Base-by-base conservation (phyloP, 2,797 vertebrate genomes). In the Harpagifer antarcticus region DNA sequence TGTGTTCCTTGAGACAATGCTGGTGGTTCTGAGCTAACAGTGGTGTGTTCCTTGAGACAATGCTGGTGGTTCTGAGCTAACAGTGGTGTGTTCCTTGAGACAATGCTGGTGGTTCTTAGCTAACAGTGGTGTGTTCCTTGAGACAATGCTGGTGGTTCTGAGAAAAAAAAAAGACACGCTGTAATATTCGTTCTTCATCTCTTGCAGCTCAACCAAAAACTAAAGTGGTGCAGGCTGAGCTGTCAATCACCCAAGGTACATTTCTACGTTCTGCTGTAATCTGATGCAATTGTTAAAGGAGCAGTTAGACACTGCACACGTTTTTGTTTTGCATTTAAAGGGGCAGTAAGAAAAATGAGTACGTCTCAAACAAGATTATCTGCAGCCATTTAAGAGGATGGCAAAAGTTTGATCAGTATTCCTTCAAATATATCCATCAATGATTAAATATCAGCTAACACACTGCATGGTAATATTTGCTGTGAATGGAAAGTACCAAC, bases 161-260 rank as follows among this genome's bases (percentile, higher is more conserved):
- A 19, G 13, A n/a, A n/a, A n/a, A n/a, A n/a, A n/a, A n/a, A 19
- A 3, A 63, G n/a, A 1, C 3, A 15, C 2, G 13, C 57, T 55
- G 5, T 64, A 45, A 83, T 60, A 31, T 57, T 56, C 6, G 0
- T 58, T 68, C 14, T 68, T 63, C 6, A n/a, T 16, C n/a, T 73
- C 37, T 79, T 82, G 9, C 45, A 89, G 88, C 42, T 42, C 61
- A 8, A 54, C 2, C 54, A 27, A 72, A 82, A 62, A 20, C 13
- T 23, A 67, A 60, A 56, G 55, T 33, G 37, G 12, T 12, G 8
- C 50, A 54, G 40, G 16, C 12, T 20, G 19, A 82, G 19, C 37
- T 44, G 14, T 3, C 56, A n/a, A 53, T 60, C 15, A 33, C 16
- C 7, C 43, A 52, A 48, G 65, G 88, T 90, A 60, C 56, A 79